Base-by-base conservation (phyloP, 2,888 invertebrate species). In the Eupithecia exiguata region DNA sequence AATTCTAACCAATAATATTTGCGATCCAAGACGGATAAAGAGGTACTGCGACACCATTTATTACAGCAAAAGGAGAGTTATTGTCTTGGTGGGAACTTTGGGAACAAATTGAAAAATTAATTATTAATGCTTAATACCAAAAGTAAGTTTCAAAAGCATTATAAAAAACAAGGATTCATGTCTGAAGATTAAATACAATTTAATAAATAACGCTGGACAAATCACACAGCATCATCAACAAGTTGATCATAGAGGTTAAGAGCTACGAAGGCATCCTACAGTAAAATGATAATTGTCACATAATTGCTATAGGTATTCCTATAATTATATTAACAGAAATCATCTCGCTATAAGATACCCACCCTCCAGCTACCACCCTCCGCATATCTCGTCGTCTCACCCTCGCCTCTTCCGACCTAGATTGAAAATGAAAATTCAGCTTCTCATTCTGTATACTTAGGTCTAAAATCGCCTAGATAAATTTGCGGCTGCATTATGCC, bases 361-460 rank as follows among this genome's bases (percentile, higher is more conserved):
- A 94, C 94, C 94, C 94, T 87, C 94, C 93, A 94, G 88, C 90
- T 90, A 88, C 94, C 93, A 91, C 86, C 87, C 84, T 92, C 93
- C 84, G 87, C 91, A 81, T 88, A 86, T 88, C 91, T 89, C 82
- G 91, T 78, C 79, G 88, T 79, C 74, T 92, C 93, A 85, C 89
- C 90, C 84, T 93, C 92, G 90, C 84, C 82, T 91, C 92, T 92
- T 90, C 89, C 93, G 85, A 93, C 94, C 94, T 94, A 94, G 89
- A 94, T 93, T 87, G 92, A 93, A 94, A 94, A 93, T 92, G 92
- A 94, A 94, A 93, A 92, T 92, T 92, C 92, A 93, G 88, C 89
- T 87, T 89, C 86, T 91, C 84, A 87, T 83, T 89, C 84, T 86
- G 86, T 84, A 86, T 75, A 66, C 25, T 43, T 66, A 70, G 61